phyloP scores from a whole-genome alignment of 1,140 invertebrate species.

The Aphidius gifuensis region DNA sequence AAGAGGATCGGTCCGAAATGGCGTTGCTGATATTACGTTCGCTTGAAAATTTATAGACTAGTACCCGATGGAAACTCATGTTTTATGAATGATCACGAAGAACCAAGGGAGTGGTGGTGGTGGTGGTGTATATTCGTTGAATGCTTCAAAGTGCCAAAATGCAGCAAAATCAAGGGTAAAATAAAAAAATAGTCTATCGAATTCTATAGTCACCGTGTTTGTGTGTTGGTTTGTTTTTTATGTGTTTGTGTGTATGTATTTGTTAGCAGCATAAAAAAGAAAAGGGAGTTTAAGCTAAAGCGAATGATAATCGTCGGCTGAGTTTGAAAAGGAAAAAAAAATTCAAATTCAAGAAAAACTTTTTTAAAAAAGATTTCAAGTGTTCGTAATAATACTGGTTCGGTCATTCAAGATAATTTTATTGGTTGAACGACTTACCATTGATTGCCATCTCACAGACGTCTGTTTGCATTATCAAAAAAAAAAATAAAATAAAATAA shows the following conservation, averaged over 20 bases:
- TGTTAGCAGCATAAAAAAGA: too few species aligned
- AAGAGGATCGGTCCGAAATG: conserved; percentile 29
- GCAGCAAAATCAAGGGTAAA: conserved; percentile 6
- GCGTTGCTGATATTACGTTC: conserved; percentile 28
- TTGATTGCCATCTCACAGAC: conserved; percentile 29
- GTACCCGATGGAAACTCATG: conserved; percentile 45
- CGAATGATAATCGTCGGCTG: background rate
- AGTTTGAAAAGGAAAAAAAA: background rate
- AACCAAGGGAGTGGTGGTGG: conserved; percentile 3
- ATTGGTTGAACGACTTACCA: conserved; percentile 25
- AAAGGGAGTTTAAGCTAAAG: conserved; percentile 3
- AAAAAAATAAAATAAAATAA: background rate
- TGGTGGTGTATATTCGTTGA: background rate
- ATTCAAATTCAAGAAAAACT: conserved; percentile 22
- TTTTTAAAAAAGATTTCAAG: conserved; percentile 30
- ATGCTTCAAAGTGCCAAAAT: conserved; percentile 5
- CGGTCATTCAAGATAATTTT: conserved; percentile 34
- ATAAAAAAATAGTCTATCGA: conserved; percentile 1
- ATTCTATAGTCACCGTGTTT: background rate
- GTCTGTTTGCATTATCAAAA: conserved; percentile 2
- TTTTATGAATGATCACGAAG: conserved; percentile 45
- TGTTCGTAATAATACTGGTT: conserved; percentile 26
- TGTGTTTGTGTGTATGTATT: too few species aligned
- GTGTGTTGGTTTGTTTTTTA: background rate
- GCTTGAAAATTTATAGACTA: conserved; percentile 46